Base-by-base conservation (phyloP, 1,140 invertebrate genomes). In the Drosophila ambigua region DNA sequence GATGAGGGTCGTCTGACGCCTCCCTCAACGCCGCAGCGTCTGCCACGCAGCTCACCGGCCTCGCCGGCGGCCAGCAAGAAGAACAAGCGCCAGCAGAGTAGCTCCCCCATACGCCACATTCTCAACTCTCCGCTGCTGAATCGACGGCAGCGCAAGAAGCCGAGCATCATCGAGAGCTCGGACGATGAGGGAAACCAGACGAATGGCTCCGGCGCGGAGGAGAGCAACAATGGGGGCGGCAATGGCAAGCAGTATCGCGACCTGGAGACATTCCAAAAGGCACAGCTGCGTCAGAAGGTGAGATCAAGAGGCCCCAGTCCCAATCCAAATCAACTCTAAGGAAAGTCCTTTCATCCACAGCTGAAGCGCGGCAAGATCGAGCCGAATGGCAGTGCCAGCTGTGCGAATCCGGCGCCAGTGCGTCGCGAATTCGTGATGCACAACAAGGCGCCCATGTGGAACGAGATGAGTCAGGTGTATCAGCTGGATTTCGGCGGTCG, bases 361-460 rank as follows among this genome's bases (percentile, higher is more conserved):
- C 87, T 95, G 13, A 95, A 95, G 87, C 93, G 95, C 54, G 94
- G 94, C 35, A 94, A 94, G 82, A 93, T 94, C 55, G 93, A 94
- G 65, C 93, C 93, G 2, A 94, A 94, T 72, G 94, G 94, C 24
- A 84, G 54, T 59, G 83, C 90, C 31, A 80, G 73, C 7, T 90
- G 84, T 49, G 69, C 79, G 7, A 79, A 90, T 63, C 91, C 91
- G 28, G 92, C 94, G 60, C 93, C 93, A 3, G 93, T 94, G 74
- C 93, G 95, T 44, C 92, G 95, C 24, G 96, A 98, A 92, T 97
- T 99, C 91, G 95, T 98, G 15, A 98, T 99, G 97, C 97, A 99
- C 92, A 99, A 99, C 92, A 99, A 99, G 92, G 98, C 98, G 41
- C 99, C 99, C 4, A 97, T 99, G 95, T 99, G 99, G 99, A 99